A percentile compares a stretch with the other conserved stretches of the same genome.
Conservation (phyloP, 2,797 vertebrate genomes). For the Chelon auratus region DNA sequence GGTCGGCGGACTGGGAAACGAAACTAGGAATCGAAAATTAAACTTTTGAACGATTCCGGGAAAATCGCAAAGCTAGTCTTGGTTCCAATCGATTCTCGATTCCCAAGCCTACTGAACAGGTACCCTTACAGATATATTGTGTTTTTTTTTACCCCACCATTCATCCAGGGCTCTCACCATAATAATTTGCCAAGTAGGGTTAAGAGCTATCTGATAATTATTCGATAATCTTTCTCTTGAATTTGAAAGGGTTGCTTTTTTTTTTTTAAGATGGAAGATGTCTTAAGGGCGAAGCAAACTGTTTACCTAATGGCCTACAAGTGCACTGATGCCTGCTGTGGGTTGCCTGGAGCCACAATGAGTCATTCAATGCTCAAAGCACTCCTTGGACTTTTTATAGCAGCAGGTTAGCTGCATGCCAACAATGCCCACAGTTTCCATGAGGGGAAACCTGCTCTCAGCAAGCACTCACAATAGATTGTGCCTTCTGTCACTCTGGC, state of each 20-base stretch:
- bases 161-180: not conserved
- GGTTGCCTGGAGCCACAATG: conserved; percentile 57
- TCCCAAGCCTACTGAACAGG: not conserved
- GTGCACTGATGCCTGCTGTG: conserved; percentile 52
- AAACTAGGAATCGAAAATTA: no score
- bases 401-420: conserved; percentile 62
- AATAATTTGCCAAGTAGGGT: conserved; percentile 10
- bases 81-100: no score
- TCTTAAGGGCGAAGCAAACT: conserved; percentile 49
- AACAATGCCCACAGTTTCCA: conserved; percentile 63
- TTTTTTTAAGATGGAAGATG: conserved; percentile 15
- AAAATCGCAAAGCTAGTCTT: no score
- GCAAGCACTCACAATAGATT: conserved; percentile 37
- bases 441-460: conserved; percentile 42
- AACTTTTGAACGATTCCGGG: no score
- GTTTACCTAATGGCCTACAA: conserved; percentile 63
- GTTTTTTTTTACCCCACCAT: not conserved
- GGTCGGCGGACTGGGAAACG: no score
- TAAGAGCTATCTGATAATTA: conserved; percentile 27
- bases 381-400: conserved; percentile 64
- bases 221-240: conserved; percentile 25
- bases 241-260: conserved; percentile 29
- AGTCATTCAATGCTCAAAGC: conserved; percentile 63
- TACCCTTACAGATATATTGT: not conserved
- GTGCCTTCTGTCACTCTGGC: conserved; percentile 46